Conservation (phyloP, 2,888 invertebrate genomes). For the Antitype chi region DNA sequence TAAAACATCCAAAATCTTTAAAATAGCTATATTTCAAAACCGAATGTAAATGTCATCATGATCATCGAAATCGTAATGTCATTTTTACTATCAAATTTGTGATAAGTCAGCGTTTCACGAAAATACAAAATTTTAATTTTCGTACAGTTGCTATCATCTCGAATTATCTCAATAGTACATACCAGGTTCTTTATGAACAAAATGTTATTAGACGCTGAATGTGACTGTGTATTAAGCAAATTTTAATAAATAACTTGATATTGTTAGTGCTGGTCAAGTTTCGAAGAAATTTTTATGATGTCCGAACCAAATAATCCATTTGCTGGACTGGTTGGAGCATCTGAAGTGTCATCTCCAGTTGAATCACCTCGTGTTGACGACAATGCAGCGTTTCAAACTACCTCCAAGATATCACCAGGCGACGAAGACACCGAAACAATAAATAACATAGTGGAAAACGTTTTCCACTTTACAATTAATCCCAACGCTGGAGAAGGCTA, state of each 20-base stretch:
- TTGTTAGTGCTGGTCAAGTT: slow-evolving; percentile 57
- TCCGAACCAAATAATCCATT: slow-evolving; percentile 87
- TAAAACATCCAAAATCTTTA: not conserved
- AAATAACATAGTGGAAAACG: slow-evolving; percentile 92
- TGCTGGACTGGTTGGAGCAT: slow-evolving; percentile 82
- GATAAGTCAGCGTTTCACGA: slow-evolving; percentile 73
- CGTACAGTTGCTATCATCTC: slow-evolving; percentile 23
- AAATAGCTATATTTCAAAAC: slow-evolving; percentile 53
- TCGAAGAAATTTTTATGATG: slow-evolving; percentile 71
- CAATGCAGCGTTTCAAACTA: slow-evolving; percentile 69
- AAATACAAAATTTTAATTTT: slow-evolving; percentile 54
- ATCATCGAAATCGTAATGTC: slow-evolving; percentile 67
- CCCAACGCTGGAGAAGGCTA: slow-evolving; percentile 80
- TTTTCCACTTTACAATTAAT: slow-evolving; percentile 94
- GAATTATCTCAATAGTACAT: slow-evolving; percentile 39
- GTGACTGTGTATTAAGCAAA: slow-evolving; percentile 44
- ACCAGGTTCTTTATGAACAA: slow-evolving; percentile 45
- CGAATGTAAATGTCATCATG: slow-evolving; percentile 60
- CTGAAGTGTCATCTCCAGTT: slow-evolving; percentile 74
- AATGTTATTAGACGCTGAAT: slow-evolving; percentile 49
- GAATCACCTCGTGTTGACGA: slow-evolving; percentile 73
- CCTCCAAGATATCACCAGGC: slow-evolving; percentile 73
- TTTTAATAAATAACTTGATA: slow-evolving; percentile 46
- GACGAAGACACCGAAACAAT: slow-evolving; percentile 80
- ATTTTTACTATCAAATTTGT: slow-evolving; percentile 73